Conservation (phyloP, 2,888 invertebrate genomes). For the Eupithecia subfuscata region DNA sequence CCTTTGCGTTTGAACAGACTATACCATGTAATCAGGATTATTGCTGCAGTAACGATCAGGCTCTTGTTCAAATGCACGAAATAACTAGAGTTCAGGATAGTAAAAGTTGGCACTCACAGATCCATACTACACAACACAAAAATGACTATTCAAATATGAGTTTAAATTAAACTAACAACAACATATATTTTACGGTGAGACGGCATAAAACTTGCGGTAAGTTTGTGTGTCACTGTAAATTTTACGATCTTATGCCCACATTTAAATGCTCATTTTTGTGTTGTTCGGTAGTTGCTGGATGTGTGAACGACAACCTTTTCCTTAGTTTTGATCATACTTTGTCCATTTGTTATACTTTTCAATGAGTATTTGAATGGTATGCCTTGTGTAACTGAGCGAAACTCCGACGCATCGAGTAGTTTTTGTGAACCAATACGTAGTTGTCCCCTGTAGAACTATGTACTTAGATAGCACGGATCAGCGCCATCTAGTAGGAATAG, state of each 20-base stretch:
- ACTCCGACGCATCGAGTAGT: slow-evolving; percentile 1
- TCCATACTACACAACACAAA: no score
- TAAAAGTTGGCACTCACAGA: neutral
- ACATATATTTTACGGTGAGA: no score
- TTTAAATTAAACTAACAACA: no score
- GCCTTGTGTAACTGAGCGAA: no score
- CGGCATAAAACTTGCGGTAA: no score
- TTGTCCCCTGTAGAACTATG: neutral
- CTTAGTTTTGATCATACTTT: neutral
- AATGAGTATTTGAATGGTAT: slow-evolving; percentile 6
- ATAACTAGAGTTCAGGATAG: neutral
- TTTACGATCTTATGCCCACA: no score
- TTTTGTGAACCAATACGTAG: slow-evolving; percentile 8
- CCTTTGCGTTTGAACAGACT: neutral
- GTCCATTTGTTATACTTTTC: neutral
- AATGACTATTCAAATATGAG: no score
- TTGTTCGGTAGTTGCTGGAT: neutral
- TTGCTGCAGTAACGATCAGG: neutral
- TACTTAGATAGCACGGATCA: neutral
- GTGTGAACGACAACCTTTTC: neutral
- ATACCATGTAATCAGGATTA: neutral
- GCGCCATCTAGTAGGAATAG: slow-evolving; percentile 11
- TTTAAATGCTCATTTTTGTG: neutral
- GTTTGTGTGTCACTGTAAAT: no score
- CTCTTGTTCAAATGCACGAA: neutral